Evolutionary conservation across 2,797 vertebrate genomes (phyloP), one percentile per base, ranked within the genome.

Genomic region (Ptychadena robeensis): DNA sequence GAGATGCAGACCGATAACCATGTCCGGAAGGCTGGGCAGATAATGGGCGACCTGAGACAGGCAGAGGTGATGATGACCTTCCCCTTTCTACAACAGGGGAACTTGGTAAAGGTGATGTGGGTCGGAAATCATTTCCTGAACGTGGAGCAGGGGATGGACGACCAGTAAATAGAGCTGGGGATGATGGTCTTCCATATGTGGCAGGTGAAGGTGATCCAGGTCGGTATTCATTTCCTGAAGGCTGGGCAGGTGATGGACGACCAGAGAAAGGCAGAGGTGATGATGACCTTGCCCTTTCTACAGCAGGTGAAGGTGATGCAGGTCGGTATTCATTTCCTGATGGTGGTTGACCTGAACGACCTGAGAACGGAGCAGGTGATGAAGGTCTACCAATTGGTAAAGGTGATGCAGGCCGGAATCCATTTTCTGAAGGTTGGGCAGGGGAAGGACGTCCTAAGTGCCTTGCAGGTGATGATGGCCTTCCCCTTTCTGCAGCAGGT

Each of bases 401-500:
- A 27, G 73, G 59, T 34, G 57, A 64, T 48, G 74, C 61, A 30
- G 48, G 38, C 22, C 38, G 67, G 59, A 44, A 48, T 57, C n/a
- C 14, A 35, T 57, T 68, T 68, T 34, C 18, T 53, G n/a, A 22
- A 22, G 32, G 38, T 0, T n/a, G 65, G 30, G 12, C 28, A 61
- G 59, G 2, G 37, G 15, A 11, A 35, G 76, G 35, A n/a, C 25
- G 25, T 14, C 22, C 31, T 37, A 35, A 34, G 35, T 44, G 53
- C 28, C 64, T 30, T 40, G 44, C 37, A 34, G 75, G 40, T 38
- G 59, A 38, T 38, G 75, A 64, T 31, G 53, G 15, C 8, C 76
- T 59, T 57, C 67, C 59, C 6, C 44, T 22, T 22, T 53, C 44
- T 57, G n/a, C 10, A 31, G n/a, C 28, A 6, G 25, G 22, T 1